These are phyloP conservation scores for Sebastes oblongus DNA, from an alignment of 2,797 vertebrate species.

Conservation along the genomic window DNA sequence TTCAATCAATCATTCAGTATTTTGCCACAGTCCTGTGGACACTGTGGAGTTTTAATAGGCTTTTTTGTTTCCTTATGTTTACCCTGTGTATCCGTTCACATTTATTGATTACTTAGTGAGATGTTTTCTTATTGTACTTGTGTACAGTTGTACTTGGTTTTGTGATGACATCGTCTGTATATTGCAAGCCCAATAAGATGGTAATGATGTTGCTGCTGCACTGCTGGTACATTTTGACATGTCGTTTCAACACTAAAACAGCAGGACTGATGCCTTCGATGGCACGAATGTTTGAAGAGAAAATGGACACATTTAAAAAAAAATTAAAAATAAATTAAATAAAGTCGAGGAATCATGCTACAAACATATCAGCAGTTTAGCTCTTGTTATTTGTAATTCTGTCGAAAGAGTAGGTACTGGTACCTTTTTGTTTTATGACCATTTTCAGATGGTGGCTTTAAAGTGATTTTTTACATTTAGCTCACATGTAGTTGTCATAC, in stretches of 20 bases:
- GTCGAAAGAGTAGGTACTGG: slow-evolving; percentile 96
- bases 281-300: slow-evolving; percentile 74
- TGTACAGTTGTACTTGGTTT: slow-evolving; percentile 84
- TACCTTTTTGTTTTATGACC: slow-evolving; percentile 93
- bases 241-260: slow-evolving; percentile 84
- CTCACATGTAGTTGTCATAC: slow-evolving; percentile 94
- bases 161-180: slow-evolving; percentile 89
- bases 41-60: slow-evolving; percentile 87
- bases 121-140: slow-evolving; percentile 89
- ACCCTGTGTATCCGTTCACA: slow-evolving; percentile 89
- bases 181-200: slow-evolving; percentile 88
- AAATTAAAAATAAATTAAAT: not conserved
- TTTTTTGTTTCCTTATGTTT: slow-evolving; percentile 80
- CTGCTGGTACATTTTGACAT: slow-evolving; percentile 88
- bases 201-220: slow-evolving; percentile 92
- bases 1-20: slow-evolving; percentile 74
- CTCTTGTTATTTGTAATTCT: slow-evolving; percentile 86
- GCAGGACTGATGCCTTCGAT: slow-evolving; percentile 74
- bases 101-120: slow-evolving; percentile 89
- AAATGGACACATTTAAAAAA: slow-evolving; percentile 76
- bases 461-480: slow-evolving; percentile 92
- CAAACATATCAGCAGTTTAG: slow-evolving; percentile 94
- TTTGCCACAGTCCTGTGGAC: slow-evolving; percentile 90
- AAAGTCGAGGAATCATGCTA: slow-evolving; percentile 85
- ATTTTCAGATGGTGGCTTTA: slow-evolving; percentile 96